These are phyloP conservation scores for Lepidocyrtoides sp. DNA, from an alignment of 2,888 invertebrate genomes.

Conservation along the genomic window DNA sequence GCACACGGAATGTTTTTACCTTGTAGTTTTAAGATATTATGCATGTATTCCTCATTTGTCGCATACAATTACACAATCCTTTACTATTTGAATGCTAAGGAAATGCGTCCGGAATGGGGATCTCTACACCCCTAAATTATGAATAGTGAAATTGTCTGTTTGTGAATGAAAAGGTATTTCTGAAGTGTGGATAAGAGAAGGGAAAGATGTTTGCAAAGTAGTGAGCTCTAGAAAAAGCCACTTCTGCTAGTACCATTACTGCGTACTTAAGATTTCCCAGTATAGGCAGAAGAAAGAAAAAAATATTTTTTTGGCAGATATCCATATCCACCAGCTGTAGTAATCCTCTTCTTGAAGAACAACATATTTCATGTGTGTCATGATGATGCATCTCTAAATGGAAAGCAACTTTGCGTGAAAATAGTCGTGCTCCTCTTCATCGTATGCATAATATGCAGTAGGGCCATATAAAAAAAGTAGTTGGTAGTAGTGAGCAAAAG, in stretches of 20 bases:
- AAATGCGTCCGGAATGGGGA: neutral
- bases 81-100: neutral
- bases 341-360: conserved; percentile 58
- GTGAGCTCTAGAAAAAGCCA: conserved; percentile 3
- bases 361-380: conserved; percentile 68
- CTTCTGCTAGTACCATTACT: neutral
- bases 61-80: neutral
- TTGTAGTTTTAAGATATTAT: neutral
- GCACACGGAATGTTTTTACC: neutral
- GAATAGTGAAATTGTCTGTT: neutral
- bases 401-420: neutral
- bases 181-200: neutral
- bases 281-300: neutral
- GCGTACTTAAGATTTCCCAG: neutral
- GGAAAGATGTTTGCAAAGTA: neutral
- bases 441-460: neutral
- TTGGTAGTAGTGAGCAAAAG: neutral
- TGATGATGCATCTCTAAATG: conserved; percentile 44
- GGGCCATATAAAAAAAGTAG: no score
- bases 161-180: neutral
- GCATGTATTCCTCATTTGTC: neutral
- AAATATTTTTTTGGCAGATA: conserved; percentile 66
- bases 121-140: neutral
- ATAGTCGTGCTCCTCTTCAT: conserved; percentile 10
- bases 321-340: conserved; percentile 61